phyloP scores from a whole-genome alignment of 2,888 invertebrate genomes.

The Dryobota labecula region DNA sequence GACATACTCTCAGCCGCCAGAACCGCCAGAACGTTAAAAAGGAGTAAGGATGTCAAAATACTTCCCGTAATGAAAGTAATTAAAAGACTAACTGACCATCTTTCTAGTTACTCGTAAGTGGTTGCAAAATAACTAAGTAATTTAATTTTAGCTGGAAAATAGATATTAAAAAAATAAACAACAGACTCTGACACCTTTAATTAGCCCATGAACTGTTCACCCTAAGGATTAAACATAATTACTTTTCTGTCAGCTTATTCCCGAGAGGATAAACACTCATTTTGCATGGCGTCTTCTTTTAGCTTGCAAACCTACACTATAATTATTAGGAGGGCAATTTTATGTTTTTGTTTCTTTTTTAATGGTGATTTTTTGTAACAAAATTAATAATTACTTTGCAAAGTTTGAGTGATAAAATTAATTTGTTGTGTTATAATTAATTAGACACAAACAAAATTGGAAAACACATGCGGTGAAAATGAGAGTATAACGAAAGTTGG shows the following conservation, averaged over 20 bases:
- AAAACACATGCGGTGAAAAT: too few relatives aligned
- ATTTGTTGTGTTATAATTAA: too few relatives aligned
- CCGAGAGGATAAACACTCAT: conserved; percentile 50
- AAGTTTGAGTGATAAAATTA: too few relatives aligned
- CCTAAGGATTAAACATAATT: conserved; percentile 73
- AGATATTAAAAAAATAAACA: too few relatives aligned
- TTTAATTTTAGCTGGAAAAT: neutral
- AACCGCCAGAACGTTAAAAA: too few relatives aligned
- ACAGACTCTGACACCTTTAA: conserved; percentile 64
- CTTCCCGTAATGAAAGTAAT: neutral
- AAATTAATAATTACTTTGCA: too few relatives aligned
- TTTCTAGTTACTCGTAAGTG: neutral
- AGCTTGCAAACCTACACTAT: conserved; percentile 50
- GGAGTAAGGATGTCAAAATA: neutral
- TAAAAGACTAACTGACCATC: neutral
- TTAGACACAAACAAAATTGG: too few relatives aligned
- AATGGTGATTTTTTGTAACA: too few relatives aligned
- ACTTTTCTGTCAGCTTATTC: conserved; percentile 67
- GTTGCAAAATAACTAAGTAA: neutral
- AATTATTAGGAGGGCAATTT: conserved; percentile 20
- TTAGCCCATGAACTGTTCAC: conserved; percentile 59
- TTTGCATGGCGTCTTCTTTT: conserved; percentile 60
- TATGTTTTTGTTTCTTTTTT: neutral
- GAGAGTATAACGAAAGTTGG: too few relatives aligned
- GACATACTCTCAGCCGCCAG: too few relatives aligned